Conservation (phyloP, 2,113 vertebrate genomes). For the Podilymbus podiceps region DNA sequence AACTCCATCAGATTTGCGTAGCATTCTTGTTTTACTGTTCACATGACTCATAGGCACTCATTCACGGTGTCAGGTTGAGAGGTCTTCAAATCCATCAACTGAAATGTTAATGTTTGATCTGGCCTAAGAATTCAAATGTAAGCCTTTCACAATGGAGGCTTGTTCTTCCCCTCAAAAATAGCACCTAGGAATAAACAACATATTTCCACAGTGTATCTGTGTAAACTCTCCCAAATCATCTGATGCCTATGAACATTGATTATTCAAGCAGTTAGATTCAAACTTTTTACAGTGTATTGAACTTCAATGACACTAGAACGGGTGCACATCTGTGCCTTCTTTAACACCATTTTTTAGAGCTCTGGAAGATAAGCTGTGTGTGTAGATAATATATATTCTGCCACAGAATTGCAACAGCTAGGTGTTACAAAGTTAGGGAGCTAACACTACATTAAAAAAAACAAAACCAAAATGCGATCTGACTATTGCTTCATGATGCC, state of each 20-base stretch:
- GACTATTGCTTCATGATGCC: constrained; percentile 25
- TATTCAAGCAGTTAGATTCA: constrained; percentile 21
- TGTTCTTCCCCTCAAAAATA: background rate
- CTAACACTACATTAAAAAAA: background rate
- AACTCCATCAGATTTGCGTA: background rate
- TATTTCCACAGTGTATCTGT: background rate
- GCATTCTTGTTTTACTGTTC: background rate
- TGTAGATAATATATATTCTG: background rate
- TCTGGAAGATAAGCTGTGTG: background rate
- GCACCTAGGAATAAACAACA: constrained; percentile 9
- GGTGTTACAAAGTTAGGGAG: background rate
- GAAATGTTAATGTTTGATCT: background rate
- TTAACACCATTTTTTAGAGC: background rate
- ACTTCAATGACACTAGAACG: background rate
- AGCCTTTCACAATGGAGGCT: background rate
- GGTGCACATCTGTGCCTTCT: background rate
- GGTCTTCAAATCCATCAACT: background rate
- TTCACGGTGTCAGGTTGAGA: background rate
- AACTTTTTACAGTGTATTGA: constrained; percentile 4
- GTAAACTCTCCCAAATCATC: background rate
- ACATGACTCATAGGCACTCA: background rate
- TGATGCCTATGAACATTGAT: constrained; percentile 10
- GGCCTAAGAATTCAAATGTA: background rate
- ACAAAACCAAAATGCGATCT: background rate
- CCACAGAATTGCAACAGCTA: background rate